Evolutionary conservation across 2,888 invertebrate genomes (phyloP).

Genomic region (Ennomos erosarius): DNA sequence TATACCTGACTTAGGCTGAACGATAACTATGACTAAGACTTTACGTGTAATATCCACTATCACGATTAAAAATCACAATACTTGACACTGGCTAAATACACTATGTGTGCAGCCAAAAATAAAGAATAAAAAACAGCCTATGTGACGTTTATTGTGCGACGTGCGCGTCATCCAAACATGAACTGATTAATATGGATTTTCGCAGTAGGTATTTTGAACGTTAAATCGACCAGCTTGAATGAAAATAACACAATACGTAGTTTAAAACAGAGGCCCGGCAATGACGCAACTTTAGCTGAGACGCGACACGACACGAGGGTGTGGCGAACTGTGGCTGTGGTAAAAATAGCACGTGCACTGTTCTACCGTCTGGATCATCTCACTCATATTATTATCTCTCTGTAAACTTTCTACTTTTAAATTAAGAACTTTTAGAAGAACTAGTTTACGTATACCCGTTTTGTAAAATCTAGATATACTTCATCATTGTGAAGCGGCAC

Average conservation of each 20-base stretch:
- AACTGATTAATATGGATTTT: no score
- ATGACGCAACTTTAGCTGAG: conserved; percentile 55
- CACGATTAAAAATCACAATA: no score
- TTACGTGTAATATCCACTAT: no score
- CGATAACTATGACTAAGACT: no score
- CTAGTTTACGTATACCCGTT: conserved; percentile 9
- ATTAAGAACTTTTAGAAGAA: conserved; percentile 3
- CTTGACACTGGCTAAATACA: no score
- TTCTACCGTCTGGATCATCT: conserved; percentile 30
- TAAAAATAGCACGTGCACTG: conserved; percentile 56
- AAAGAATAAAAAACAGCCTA: conserved; percentile 8
- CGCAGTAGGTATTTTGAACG: no score
- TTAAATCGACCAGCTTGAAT: neutral
- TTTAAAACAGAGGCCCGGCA: conserved; percentile 62
- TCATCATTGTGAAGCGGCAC: neutral
- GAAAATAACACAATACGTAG: conserved; percentile 14
- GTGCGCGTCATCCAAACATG: no score
- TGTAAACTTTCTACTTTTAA: conserved; percentile 27
- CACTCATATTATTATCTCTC: conserved; percentile 24
- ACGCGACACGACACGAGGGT: conserved; percentile 48
- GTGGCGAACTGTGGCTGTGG: conserved; percentile 48
- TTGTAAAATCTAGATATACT: conserved; percentile 3
- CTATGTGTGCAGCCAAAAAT: no score
- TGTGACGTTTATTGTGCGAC: conserved; percentile 6
- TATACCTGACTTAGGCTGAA: no score